These are phyloP conservation scores for Lycodopsis pacificus DNA, from an alignment of 2,797 vertebrate species.

Conservation along the genomic window DNA sequence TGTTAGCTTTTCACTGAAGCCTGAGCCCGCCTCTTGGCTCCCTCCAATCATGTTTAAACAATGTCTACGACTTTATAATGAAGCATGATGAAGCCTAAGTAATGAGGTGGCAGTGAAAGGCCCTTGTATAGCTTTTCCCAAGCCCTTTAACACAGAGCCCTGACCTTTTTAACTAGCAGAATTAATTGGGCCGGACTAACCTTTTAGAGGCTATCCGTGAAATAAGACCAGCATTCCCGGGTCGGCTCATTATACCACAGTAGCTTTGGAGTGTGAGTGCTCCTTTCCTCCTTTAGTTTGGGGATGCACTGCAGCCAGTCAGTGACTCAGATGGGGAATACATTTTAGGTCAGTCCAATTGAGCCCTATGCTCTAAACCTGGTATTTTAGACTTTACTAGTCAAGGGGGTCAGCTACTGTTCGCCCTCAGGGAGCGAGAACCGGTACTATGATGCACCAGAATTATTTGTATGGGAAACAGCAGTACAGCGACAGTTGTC, in stretches of 20 bases:
- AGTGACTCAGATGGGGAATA: constrained; percentile 68
- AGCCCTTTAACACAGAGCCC: constrained; percentile 77
- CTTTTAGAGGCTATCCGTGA: constrained; percentile 80
- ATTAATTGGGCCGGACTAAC: constrained; percentile 86
- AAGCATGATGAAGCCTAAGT: constrained; percentile 80
- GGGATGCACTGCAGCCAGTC: constrained; percentile 59
- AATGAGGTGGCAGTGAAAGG: constrained; percentile 76
- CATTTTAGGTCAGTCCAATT: constrained; percentile 78
- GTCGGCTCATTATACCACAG: constrained; percentile 82
- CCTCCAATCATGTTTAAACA: constrained; percentile 77
- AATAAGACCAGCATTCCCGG: constrained; percentile 76
- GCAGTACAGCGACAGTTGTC: background rate
- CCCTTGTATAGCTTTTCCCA: constrained; percentile 71
- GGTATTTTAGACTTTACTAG: constrained; percentile 52
- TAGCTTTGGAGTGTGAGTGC: constrained; percentile 66
- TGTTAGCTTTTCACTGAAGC: constrained; percentile 26
- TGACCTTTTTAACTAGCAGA: constrained; percentile 87
- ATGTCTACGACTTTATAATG: constrained; percentile 76
- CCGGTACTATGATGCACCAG: background rate
- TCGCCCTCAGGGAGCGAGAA: constrained; percentile 1
- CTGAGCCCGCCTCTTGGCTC: constrained; percentile 12
- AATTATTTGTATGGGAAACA: constrained; percentile 6
- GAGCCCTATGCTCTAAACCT: constrained; percentile 61
- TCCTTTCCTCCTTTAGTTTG: constrained; percentile 58
- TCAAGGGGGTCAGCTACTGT: constrained; percentile 6